Base-by-base conservation (phyloP, 2,888 invertebrate species). In the Rhopalosiphum nymphaeae region DNA sequence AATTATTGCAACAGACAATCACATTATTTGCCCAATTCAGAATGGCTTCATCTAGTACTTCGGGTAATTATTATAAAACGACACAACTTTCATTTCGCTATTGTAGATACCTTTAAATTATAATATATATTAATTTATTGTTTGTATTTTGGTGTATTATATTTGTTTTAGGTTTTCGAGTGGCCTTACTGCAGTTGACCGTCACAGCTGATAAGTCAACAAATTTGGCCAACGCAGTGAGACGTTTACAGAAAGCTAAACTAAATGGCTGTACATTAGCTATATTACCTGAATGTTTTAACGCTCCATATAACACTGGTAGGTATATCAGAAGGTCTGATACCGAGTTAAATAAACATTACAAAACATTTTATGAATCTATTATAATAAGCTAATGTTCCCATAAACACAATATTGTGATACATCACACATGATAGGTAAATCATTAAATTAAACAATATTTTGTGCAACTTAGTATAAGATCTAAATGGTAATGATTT, bases 251-350 rank as follows among this genome's bases (percentile, higher is more conserved):
- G 94, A 96, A 97, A 95, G 98, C 98, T 0, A 97, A 97, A 95
- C 96, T 96, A 92, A 95, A 96, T 46, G 97, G 97, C 0, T 97
- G 97, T 0, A 96, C 97, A 88, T 95, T 97, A 25, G 96, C 97
- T 16, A 97, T 97, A 1, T 95, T 98, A 61, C 97, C 97, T 0
- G 99, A 99, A 96, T 99, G 98, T 96, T 99, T 99, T 95, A 99
- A 99, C 96, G 98, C 98, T 36, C 99, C 99, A 0, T 99, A 99
- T 96, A 99, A 99, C 94, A 97, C 97, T 91, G 96, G 97, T 97
- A 96, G 96, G 36, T 78, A 21, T 36, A 78, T n/a, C 5, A 67
- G 7, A 67, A 16, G n/a, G n/a, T 67, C n/a, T n/a, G 67, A 16
- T 36, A 5, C 13, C 5, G 21, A 36, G 21, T 36, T 78, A 21